Base-by-base conservation (phyloP, 1,140 invertebrate species). In the Scaptodrosophila lebanonensis region DNA sequence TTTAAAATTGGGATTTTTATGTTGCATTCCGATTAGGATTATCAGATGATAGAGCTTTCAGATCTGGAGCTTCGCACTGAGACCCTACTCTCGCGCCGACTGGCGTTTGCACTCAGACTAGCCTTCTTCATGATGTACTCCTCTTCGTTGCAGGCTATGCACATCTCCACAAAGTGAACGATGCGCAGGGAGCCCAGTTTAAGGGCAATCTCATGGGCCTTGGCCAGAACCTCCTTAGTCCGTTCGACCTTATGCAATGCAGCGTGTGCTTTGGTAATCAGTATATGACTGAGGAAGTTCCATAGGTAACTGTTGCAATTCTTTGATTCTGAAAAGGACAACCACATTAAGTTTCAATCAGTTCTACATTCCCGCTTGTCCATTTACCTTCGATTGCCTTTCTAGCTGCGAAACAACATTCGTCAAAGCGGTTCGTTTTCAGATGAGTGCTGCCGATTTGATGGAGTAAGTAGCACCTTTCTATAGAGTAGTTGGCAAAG, bases 401-500 rank as follows among this genome's bases (percentile, higher is more conserved):
- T 6, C 72, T 63, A 6, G 83, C 76, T 17, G 30, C 48, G 25
- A 75, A 84, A 18, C 62, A 66, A 13, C 72, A 73, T 53, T 85
- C 79, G 13, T 82, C 67, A 40, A 58, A 82, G 15, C 60, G 66
- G 48, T 65, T 66, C 5, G 70, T 43, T 2, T 59, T 13, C 3
- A 85, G 53, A 62, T 85, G 84, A 25, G 48, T 59, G 6, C 25
- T 39, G 2, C 60, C 79, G 30, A 85, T 83, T 58, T 84, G 57
- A 32, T 86, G 69, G 13, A 83, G 42, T 16, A 86, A 18, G 58
- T 86, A 86, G 25, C 67, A 71, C 13, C 69, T 86, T 30, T 86
- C 84, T 13, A 86, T 83, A 0, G 71, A 45, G n/a, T 84, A 65
- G 25, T 67, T 66, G 0, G 84, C 68, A 38, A 79, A 86, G 2